Base-by-base conservation (phyloP, 2,888 invertebrate species). In the Diploptera punctata region DNA sequence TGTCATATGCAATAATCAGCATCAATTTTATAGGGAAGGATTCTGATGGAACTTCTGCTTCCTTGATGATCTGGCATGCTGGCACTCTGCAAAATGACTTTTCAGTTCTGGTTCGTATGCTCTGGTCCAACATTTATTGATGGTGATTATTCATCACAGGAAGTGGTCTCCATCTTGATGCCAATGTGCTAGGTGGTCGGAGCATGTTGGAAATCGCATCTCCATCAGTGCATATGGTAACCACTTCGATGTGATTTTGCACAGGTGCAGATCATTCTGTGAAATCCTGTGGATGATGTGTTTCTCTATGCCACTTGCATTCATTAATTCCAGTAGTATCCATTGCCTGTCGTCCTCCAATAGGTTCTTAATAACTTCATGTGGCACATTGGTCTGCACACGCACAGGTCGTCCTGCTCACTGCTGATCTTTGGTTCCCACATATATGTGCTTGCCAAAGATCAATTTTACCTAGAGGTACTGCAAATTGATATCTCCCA, bases 241-340 rank as follows among this genome's bases (percentile, higher is more conserved):
- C 47, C 47, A 47, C n/a, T 47, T 47, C 3, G 47, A 47, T 47
- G 47, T n/a, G n/a, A 47, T 47, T 47, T 47, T 47, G 18, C 47
- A n/a, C 47, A 47, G 54, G 26, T 54, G 9, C 19, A 19, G 54
- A 19, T 54, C 54, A 21, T 54, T 10, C 4, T 16, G 24, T n/a
- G 21, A 54, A 24, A 54, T 54, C 54, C 54, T 54, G 54, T 54
- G 54, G 54, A 54, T 26, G 54, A 24, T 21, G 54, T 24, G 24
- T 24, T 54, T 54, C 54, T 54, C 24, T 19, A 54, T 54, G 54
- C 54, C 24, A 54, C 54, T 26, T 54, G 19, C 54, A 7, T n/a
- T 54, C 54, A 21, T 18, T 54, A 54, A 54, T n/a, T 3, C 54
- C 54, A 54, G 54, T 54, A 54, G 54, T 24, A n/a, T 54, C 54